Evolutionary conservation across 2,113 vertebrate genomes (phyloP).

Genomic region (Ancistrus triradiatus): DNA sequence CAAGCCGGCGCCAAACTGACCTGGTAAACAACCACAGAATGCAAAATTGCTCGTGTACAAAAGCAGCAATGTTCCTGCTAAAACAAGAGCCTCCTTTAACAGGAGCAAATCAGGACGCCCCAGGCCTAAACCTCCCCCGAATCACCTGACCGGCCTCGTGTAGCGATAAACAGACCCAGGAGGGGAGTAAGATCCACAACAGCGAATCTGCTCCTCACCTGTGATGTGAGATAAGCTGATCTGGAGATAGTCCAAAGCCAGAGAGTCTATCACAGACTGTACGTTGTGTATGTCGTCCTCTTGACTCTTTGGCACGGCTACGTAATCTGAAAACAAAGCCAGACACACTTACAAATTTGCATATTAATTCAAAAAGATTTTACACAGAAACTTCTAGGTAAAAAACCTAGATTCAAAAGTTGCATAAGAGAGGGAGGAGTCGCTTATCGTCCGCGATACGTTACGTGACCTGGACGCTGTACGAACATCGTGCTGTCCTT

Average conservation of each 20-base stretch:
- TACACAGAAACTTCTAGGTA: no score
- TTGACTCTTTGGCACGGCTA: slow-evolving; percentile 72
- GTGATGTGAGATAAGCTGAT: slow-evolving; percentile 96
- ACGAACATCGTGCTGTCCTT: no score
- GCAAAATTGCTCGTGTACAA: slow-evolving; percentile 4
- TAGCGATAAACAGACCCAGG: no score
- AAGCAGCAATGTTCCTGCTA: slow-evolving; percentile 19
- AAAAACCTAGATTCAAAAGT: no score
- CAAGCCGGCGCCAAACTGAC: neutral
- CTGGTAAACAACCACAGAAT: neutral
- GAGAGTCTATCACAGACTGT: slow-evolving; percentile 91
- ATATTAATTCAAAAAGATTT: no score
- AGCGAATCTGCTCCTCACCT: slow-evolving; percentile 61
- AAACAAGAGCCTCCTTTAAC: slow-evolving; percentile 25
- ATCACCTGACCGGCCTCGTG: neutral
- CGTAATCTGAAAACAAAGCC: slow-evolving; percentile 75
- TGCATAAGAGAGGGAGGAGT: no score
- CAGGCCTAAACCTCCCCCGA: neutral
- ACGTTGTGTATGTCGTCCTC: slow-evolving; percentile 90
- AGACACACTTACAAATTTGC: no score
- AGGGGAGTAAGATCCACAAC: no score
- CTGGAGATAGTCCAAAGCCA: slow-evolving; percentile 94
- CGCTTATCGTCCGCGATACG: no score
- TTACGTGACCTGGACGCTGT: no score
- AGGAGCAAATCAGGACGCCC: neutral